Evolutionary conservation across 1,140 invertebrate species (phyloP), one percentile per base, ranked within the genome.

Genomic region (Drosophila hydei): DNA sequence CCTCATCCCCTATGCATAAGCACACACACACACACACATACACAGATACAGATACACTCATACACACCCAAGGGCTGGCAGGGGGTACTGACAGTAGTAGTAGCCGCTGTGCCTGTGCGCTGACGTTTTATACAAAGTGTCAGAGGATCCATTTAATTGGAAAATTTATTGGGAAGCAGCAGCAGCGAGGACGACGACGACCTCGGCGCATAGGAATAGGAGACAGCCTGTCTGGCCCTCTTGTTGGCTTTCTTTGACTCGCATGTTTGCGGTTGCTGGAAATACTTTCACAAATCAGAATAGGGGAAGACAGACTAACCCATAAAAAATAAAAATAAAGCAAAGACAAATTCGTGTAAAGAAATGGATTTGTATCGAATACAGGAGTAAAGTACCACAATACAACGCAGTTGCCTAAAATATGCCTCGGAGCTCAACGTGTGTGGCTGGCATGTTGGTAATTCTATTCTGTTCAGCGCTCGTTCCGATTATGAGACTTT

Each of bases 61-160:
- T 36, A 45, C 62, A 45, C 40, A 55, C 33, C 55, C 64, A 59
- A 23, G 42, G 55, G 58, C 59, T 64, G 55, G 63, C 67, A 56
- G 63, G 81, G 75, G 78, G 71, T 87, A 83, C 71, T 72, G 70
- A 64, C 74, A 68, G 73, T 67, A 72, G 75, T 64, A 11, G 58
- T 40, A 71, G 68, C 51, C 48, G 30, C 40, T 16, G 68, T 47
- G 68, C 42, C 61, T 59, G 47, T 72, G 63, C 70, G 70, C 67
- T 76, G 78, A 74, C 67, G 52, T 78, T 75, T 60, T 50, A 64
- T 69, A 71, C 72, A 73, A 88, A 81, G 75, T 81, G 83, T 88
- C 83, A 88, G 81, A 88, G 69, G 75, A 83, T 83, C 78, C 78
- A 88, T 88, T 88, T 88, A 88, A 88, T 88, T 88, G 83, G 72